phyloP scores from a whole-genome alignment of 2,797 vertebrate genomes.

The Somateria mollissima region DNA sequence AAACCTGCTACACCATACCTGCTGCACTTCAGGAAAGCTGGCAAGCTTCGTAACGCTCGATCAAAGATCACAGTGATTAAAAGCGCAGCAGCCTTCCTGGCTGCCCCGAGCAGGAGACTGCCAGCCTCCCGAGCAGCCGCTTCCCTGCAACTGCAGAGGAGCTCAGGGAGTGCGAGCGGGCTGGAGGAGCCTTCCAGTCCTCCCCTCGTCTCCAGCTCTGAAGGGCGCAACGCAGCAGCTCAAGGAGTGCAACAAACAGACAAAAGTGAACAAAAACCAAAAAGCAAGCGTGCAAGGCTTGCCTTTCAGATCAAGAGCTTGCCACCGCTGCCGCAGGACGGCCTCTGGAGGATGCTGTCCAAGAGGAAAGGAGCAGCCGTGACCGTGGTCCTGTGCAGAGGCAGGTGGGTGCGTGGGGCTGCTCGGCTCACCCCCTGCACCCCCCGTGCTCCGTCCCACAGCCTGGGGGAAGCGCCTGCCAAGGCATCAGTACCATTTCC shows the following conservation, averaged over 20 bases:
- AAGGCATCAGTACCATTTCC: no score
- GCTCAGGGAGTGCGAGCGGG: background rate
- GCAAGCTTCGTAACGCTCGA: accelerated
- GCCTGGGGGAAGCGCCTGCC: no score
- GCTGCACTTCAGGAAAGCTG: background rate
- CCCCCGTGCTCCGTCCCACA: no score
- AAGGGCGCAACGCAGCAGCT: accelerated
- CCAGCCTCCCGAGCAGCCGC: background rate
- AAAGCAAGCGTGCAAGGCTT: background rate
- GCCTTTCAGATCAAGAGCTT: no score
- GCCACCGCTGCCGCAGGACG: background rate
- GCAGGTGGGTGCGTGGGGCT: no score
- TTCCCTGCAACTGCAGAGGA: background rate
- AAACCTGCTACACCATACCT: accelerated
- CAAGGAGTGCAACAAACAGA: background rate
- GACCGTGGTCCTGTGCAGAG: no score
- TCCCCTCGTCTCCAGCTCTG: background rate
- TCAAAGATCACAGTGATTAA: background rate
- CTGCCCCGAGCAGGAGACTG: background rate
- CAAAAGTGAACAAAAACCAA: background rate
- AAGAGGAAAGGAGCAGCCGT: no score
- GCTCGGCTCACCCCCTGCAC: no score
- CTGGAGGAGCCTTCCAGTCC: background rate
- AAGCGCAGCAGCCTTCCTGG: background rate
- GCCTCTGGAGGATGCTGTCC: no score